Evolutionary conservation across 2,797 vertebrate genomes (phyloP).

Genomic region (Thaleichthys pacificus): DNA sequence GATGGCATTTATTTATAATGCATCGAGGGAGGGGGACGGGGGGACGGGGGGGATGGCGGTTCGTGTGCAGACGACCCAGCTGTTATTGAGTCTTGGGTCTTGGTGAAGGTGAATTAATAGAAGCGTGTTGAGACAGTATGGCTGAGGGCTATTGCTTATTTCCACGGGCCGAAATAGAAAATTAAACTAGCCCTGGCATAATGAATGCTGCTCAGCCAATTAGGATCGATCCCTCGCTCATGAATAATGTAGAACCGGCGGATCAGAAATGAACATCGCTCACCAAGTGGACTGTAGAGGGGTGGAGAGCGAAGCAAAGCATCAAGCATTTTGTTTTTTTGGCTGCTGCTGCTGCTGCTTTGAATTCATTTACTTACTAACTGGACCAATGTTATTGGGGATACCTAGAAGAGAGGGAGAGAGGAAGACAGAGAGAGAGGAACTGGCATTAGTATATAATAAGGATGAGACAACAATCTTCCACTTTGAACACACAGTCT

Average conservation of each 20-base stretch:
- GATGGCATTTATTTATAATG: slow-evolving; percentile 78
- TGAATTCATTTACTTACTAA: slow-evolving; percentile 89
- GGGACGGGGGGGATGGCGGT: slow-evolving; percentile 46
- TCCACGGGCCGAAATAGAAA: slow-evolving; percentile 13
- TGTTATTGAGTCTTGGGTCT: slow-evolving; percentile 51
- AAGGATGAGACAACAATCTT: too few species aligned
- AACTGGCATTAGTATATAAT: neutral
- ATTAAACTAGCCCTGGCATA: slow-evolving; percentile 17
- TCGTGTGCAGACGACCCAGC: slow-evolving; percentile 53
- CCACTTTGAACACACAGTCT: too few species aligned
- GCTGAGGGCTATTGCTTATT: slow-evolving; percentile 37
- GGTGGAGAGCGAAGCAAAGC: slow-evolving; percentile 70
- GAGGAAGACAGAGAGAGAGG: neutral
- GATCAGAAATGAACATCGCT: slow-evolving; percentile 86
- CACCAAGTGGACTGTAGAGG: slow-evolving; percentile 72
- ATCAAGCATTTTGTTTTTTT: slow-evolving; percentile 61
- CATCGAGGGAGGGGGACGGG: slow-evolving; percentile 57
- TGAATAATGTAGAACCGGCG: slow-evolving; percentile 15
- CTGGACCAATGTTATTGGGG: slow-evolving; percentile 95
- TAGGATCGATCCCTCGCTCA: slow-evolving; percentile 15
- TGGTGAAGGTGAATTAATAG: slow-evolving; percentile 61
- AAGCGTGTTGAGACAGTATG: slow-evolving; percentile 39
- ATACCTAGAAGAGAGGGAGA: slow-evolving; percentile 82
- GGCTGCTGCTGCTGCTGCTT: slow-evolving; percentile 20
- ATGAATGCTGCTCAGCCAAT: slow-evolving; percentile 37